Conservation (phyloP, 2,888 invertebrate genomes). For the Incurvaria masculella region DNA sequence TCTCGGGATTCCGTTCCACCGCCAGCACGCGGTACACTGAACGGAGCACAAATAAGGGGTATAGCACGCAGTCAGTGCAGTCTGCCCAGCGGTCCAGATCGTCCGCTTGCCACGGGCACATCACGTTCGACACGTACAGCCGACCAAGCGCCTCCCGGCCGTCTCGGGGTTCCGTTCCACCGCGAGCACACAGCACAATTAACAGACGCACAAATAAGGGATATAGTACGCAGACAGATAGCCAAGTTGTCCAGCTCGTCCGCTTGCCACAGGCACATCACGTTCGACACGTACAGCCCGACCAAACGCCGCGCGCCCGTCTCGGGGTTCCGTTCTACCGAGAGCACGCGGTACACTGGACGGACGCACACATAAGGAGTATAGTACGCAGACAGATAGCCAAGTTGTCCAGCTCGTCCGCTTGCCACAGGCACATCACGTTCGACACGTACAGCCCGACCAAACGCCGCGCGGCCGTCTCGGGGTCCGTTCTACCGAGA, state of each 20-base stretch:
- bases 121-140: constrained; percentile 45
- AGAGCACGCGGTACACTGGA: too few relatives aligned
- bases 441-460: constrained; percentile 48
- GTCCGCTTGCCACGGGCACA: constrained; percentile 49
- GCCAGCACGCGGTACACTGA: constrained; percentile 34
- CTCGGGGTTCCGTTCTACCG: too few relatives aligned
- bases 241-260: constrained; percentile 52
- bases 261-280: constrained; percentile 48
- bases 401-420: constrained; percentile 48
- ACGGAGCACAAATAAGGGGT: too few relatives aligned
- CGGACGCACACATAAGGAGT: too few relatives aligned
- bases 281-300: constrained; percentile 46
- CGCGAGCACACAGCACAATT: constrained; percentile 33
- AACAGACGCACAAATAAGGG: too few relatives aligned
- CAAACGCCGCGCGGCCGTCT: constrained; percentile 34
- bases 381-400: too few relatives aligned
- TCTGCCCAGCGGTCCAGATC: constrained; percentile 53
- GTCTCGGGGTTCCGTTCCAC: constrained; percentile 32
- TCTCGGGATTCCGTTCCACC: constrained; percentile 30
- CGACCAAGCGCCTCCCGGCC: constrained; percentile 39
- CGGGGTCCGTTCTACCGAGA: too few relatives aligned
- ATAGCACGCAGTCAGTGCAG: constrained; percentile 28
- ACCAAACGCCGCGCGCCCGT: constrained; percentile 39
- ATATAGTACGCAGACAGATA: too few relatives aligned
- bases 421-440: constrained; percentile 48